Base-by-base conservation (phyloP, 1,140 invertebrate genomes). In the Lerema accius region DNA sequence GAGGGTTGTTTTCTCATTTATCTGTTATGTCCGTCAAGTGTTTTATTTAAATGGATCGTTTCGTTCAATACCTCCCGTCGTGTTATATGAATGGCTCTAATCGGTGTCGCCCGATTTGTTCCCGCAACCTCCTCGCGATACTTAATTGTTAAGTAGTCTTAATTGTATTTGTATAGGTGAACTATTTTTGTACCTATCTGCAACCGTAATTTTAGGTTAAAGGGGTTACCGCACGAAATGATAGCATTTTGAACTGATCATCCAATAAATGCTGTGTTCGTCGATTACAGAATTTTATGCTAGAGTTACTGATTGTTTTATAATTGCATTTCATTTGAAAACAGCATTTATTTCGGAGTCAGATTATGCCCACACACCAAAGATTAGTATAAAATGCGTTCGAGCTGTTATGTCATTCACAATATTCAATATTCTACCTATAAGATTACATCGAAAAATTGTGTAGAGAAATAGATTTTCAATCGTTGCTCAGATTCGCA, bases 111-210 rank as follows among this genome's bases (percentile, higher is more conserved):
- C 40, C 19, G 51, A 11, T 58, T 73, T 61, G 48, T 46, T 46
- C 64, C 46, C 50, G 46, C 65, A 71, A 70, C 80, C 84, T 82
- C 83, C 88, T 82, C 84, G 71, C 75, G 59, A 85, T 87, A 86
- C 80, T 79, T 89, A 84, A 90, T 85, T 88, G 84, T 90, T 90
- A 90, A 89, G 88, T 90, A 90, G 88, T 89, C 55, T 79, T 90
- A 90, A 89, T 89, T 84, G 73, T 90, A 89, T 84, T 58, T 78
- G 71, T 68, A 89, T 90, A 90, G 88, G 88, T 86, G 81, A 90
- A 88, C 68, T 90, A 90, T 90, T 90, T 90, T 90, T 90, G 88
- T 90, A 90, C 84, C 86, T 82, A 72, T 80, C 85, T 75, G 76
- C 84, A 85, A 84, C 82, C 84, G 78, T 89, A 86, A 81, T 78